Percentiles rank a stretch among this genome's conserved stretches.
Conservation (phyloP, 2,797 vertebrate genomes). For the Danio aesculapii region DNA sequence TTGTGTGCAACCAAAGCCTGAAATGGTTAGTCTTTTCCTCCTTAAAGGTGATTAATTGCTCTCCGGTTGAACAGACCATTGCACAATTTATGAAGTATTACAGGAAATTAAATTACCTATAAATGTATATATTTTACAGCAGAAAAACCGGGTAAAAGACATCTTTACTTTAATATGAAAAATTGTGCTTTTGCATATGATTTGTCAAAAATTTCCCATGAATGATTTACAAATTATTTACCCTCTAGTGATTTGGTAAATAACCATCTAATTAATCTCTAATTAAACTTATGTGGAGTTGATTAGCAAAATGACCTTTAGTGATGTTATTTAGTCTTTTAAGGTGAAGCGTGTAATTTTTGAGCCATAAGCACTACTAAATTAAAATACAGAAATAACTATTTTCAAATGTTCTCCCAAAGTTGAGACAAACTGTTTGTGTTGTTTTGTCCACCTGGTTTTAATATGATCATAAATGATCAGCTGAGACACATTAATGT, state of each 20-base stretch:
- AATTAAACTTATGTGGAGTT: not conserved
- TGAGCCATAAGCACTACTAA: not conserved
- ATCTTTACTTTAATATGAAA: not conserved
- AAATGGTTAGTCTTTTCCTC: constrained; percentile 59
- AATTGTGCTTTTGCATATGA: not conserved
- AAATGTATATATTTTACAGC: not conserved
- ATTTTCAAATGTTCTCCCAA: too few species aligned
- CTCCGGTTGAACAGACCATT: constrained; percentile 41
- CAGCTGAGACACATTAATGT: too few species aligned
- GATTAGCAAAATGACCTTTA: not conserved
- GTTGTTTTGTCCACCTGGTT: too few species aligned
- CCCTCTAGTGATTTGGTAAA: not conserved
- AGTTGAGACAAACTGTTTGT: too few species aligned
- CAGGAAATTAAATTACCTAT: not conserved
- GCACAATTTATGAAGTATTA: constrained; percentile 5
- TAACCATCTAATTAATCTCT: not conserved
- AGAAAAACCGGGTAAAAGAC: not conserved
- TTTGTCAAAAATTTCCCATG: constrained; percentile 18
- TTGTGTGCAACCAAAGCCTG: constrained; percentile 41
- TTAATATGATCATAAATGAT: too few species aligned
- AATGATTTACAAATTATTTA: not conserved
- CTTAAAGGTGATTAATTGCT: constrained; percentile 74
- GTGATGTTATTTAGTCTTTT: not conserved
- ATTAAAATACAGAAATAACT: not conserved
- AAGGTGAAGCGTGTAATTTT: not conserved